phyloP scores from a whole-genome alignment of 2,888 invertebrate species.

The Allygus modestus region DNA sequence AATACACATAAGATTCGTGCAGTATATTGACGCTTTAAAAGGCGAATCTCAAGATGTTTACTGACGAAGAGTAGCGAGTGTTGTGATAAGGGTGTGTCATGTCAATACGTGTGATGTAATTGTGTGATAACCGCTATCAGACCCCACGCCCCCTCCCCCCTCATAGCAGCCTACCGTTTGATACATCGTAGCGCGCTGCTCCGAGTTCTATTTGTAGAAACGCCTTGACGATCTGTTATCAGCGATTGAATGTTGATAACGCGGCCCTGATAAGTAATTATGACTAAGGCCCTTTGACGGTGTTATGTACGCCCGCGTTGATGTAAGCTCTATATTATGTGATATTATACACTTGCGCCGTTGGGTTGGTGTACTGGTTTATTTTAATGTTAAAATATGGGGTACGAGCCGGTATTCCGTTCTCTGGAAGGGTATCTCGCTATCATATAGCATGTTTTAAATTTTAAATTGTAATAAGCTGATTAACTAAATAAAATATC shows the following conservation, averaged over 20 bases:
- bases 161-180: neutral
- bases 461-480: too few species aligned
- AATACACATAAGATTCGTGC: too few species aligned
- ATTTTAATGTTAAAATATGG: too few species aligned
- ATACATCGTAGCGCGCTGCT: neutral
- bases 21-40: too few species aligned
- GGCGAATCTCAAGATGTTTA: slow-evolving; percentile 10
- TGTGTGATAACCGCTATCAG: slow-evolving; percentile 3
- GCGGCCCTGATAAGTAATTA: neutral
- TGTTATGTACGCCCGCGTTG: too few species aligned
- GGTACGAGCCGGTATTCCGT: too few species aligned
- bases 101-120: slow-evolving; percentile 8
- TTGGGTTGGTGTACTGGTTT: too few species aligned
- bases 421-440: too few species aligned
- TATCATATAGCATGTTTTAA: too few species aligned
- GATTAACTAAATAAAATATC: too few species aligned
- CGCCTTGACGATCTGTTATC: slow-evolving; percentile 12
- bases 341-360: too few species aligned
- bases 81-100: slow-evolving; percentile 29
- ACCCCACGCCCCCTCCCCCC: neutral
- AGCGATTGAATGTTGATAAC: neutral
- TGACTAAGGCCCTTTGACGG: neutral
- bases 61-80: neutral
- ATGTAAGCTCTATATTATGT: too few species aligned
- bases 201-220: neutral